These are phyloP conservation scores for Brachymystax lenok DNA, from an alignment of 2,797 vertebrate species.

Conservation along the genomic window DNA sequence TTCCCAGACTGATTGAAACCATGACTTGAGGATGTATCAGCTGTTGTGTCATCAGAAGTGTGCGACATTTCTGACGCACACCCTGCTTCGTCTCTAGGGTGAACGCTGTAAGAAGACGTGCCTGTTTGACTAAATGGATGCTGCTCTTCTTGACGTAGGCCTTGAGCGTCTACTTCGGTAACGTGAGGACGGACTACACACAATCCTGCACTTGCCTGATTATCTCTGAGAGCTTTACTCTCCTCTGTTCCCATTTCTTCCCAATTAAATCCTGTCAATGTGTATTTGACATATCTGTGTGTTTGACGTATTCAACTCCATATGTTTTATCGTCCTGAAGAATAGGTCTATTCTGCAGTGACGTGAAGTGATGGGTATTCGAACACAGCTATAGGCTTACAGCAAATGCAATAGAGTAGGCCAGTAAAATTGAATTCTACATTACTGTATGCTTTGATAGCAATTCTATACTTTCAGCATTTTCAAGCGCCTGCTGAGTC, in stretches of 20 bases:
- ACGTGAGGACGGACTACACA: constrained; percentile 17
- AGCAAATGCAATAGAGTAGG: no score
- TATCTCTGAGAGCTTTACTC: neutral
- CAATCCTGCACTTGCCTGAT: constrained; percentile 8
- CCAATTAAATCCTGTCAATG: neutral
- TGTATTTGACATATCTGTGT: neutral
- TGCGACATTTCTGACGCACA: constrained; percentile 36
- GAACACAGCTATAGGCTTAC: no score
- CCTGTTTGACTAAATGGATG: constrained; percentile 36
- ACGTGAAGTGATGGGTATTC: neutral
- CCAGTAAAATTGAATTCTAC: no score
- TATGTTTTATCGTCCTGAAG: constrained; percentile 9
- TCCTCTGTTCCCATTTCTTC: neutral
- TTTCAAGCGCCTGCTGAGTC: neutral
- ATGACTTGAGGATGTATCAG: constrained; percentile 30
- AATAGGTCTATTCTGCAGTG: neutral
- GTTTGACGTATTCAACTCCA: constrained; percentile 9
- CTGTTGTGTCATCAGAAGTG: constrained; percentile 31
- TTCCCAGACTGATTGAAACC: constrained; percentile 45
- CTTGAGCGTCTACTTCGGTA: constrained; percentile 24
- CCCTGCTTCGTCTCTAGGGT: constrained; percentile 34
- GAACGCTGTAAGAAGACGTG: constrained; percentile 34
- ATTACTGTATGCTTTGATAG: no score
- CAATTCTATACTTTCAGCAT: neutral
- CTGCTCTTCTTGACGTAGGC: constrained; percentile 31